Conservation (phyloP, 2,113 vertebrate genomes). For the Ornithorhynchus anatinus region DNA sequence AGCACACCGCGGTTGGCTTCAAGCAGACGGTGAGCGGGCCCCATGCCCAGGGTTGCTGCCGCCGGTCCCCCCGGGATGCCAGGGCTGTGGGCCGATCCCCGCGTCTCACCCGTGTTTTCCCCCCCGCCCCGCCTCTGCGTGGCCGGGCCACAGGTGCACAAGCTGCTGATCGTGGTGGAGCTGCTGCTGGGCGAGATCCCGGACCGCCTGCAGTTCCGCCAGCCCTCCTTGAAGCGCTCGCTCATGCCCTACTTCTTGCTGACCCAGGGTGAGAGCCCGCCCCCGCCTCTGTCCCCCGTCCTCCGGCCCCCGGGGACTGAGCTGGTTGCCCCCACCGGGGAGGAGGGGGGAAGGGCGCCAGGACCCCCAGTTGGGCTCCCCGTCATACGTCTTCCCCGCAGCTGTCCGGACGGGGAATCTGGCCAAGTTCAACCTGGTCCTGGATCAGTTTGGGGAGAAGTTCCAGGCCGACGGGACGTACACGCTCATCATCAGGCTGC, state of each 20-base stretch:
- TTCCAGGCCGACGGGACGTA: constrained; percentile 96
- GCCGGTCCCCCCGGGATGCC: not conserved
- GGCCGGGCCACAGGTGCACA: constrained; percentile 82
- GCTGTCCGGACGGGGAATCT: constrained; percentile 94
- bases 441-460: constrained; percentile 97
- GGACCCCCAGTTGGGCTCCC: no score
- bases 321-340: no score
- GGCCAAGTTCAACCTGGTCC: constrained; percentile 94
- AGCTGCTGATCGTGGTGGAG: constrained; percentile 96
- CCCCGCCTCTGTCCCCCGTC: no score
- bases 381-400: constrained; percentile 23
- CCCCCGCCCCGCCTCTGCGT: accelerated
- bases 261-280: constrained; percentile 82
- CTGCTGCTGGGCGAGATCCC: constrained; percentile 95
- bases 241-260: constrained; percentile 98
- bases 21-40: constrained; percentile 86
- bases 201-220: constrained; percentile 94
- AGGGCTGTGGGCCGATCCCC: not conserved
- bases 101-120: accelerated
- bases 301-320: no score
- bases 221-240: constrained; percentile 93
- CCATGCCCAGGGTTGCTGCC: accelerated
- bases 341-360: no score
- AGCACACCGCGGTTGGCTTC: constrained; percentile 96
- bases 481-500: constrained; percentile 95